Base-by-base conservation (phyloP, 2,797 vertebrate genomes). In the Gastrophryne carolinensis region DNA sequence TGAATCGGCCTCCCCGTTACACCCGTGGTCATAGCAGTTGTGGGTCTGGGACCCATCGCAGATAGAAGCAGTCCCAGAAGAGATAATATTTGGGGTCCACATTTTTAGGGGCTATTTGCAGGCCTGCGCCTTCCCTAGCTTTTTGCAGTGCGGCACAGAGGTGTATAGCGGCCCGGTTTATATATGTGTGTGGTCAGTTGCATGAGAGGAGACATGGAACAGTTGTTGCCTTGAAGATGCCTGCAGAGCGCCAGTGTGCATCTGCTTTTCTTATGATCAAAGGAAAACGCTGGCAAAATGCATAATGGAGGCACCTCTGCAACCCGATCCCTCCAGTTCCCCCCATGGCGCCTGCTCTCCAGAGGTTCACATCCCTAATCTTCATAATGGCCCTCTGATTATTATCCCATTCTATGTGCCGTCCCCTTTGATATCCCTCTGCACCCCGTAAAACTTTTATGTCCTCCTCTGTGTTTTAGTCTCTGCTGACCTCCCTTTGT, bases 231-330 rank as follows among this genome's bases (percentile, higher is more conserved):
- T 47, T 47, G 44, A 63, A 27, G 44, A 65, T 50, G 44, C 44
- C 63, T 66, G 29, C 29, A 34, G 63, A 50, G 44, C 32, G 44
- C 29, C 21, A 66, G 44, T 21, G 12, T 66, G 49, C 44, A 66
- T 65, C 63, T 65, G 63, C 39, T 65, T 65, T 27, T 65, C 63
- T 49, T 50, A 65, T 50, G 63, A 65, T 50, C 63, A 63, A 63
- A 63, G 61, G 37, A 39, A 47, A 29, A 65, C 19, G 49, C 41
- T 50, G 30, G 27, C 44, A 50, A 32, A n/a, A 34, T 29, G 63
- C 63, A 50, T 9, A 65, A 32, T 47, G 17, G 13, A 65, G 17
- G 41, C 44, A 65, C 44, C 44, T 34, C 63, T 34, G 44, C 63
- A 65, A 65, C 44, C 44, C 10, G 27, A 65, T 65, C 63, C 34